Evolutionary conservation across 2,797 vertebrate species (phyloP).

Genomic region (Danio jaintianensis): DNA sequence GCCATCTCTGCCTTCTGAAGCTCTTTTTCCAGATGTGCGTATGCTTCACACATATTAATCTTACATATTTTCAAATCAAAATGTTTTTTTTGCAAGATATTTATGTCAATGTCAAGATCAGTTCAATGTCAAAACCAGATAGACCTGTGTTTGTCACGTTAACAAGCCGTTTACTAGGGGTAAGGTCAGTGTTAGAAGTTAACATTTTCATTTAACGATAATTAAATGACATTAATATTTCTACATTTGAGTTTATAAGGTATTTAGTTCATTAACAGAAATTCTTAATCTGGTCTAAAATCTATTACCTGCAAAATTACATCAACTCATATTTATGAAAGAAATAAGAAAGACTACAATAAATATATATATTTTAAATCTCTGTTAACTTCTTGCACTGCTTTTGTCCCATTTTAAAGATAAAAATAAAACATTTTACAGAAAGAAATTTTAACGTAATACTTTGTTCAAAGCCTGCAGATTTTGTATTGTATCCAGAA

Average conservation of each 20-base stretch:
- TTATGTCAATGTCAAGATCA: slow-evolving; percentile 20
- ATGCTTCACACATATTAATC: slow-evolving; percentile 30
- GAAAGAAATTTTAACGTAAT: background rate
- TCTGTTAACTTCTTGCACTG: slow-evolving; percentile 18
- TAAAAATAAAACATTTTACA: background rate
- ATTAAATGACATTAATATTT: background rate
- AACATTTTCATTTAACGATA: background rate
- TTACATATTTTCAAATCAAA: slow-evolving; percentile 21
- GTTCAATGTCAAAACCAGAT: slow-evolving; percentile 4
- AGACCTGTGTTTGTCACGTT: background rate
- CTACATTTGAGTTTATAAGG: background rate
- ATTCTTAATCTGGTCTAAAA: background rate
- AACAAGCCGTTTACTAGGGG: slow-evolving; percentile 2
- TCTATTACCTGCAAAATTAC: background rate
- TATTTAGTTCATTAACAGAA: background rate
- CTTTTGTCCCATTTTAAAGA: background rate
- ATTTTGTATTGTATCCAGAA: slow-evolving; percentile 19
- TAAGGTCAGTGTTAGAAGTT: slow-evolving; percentile 31
- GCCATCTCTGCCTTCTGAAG: slow-evolving; percentile 38
- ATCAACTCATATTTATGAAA: background rate
- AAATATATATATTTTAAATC: background rate
- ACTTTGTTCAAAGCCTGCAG: background rate
- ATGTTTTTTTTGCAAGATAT: background rate
- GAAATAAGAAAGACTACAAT: background rate
- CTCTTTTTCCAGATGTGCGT: slow-evolving; percentile 49